Evolutionary conservation across 2,113 vertebrate species (phyloP), one percentile per base, ranked within the genome.

Genomic region (Prionailurus bengalensis): DNA sequence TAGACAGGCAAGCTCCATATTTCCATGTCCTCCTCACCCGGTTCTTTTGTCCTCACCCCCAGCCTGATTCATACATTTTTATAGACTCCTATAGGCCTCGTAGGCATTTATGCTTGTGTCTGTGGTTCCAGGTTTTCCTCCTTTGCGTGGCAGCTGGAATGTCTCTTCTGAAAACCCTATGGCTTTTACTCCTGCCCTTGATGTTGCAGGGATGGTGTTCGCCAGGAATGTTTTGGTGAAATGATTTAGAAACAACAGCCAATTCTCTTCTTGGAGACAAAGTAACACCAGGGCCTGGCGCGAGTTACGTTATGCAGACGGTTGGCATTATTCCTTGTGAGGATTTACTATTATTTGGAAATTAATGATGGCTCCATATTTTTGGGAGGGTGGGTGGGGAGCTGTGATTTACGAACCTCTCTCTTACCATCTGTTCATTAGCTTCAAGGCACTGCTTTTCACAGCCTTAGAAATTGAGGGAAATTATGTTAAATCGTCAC

Each of bases 371-470:
- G 82, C 27, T 82, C 68, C 51, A 0, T 82, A 74, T 89, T 91
- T 39, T 19, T 13, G 19, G 92, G 79, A 83, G 27, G 8, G 25
- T 27, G 39, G 51, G n/a, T 0, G 16, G 65, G 17, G 90, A 83
- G 0, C 10, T 89, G 74, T 97, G 98, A 98, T 98, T 97, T 94
- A 98, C 39, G 68, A 74, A 48, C 94, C 90, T 70, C 94, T 97
- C 95, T 71, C 79, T 93, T 70, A 91, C 98, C 98, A 93, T 97
- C 97, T 98, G 97, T 93, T 98, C 94, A 9, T 93, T 97, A 73
- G 95, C 97, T 96, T 63, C 86, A 31, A 97, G 97, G 83, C 39
- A 61, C 74, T 16, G 13, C 86, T 97, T 97, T 88, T 63, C 55
- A 0, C 82, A 4, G 78, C 11, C 88, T 86, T 51, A 33, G 81